phyloP scores from a whole-genome alignment of 2,797 vertebrate genomes.

The Alosa sapidissima region DNA sequence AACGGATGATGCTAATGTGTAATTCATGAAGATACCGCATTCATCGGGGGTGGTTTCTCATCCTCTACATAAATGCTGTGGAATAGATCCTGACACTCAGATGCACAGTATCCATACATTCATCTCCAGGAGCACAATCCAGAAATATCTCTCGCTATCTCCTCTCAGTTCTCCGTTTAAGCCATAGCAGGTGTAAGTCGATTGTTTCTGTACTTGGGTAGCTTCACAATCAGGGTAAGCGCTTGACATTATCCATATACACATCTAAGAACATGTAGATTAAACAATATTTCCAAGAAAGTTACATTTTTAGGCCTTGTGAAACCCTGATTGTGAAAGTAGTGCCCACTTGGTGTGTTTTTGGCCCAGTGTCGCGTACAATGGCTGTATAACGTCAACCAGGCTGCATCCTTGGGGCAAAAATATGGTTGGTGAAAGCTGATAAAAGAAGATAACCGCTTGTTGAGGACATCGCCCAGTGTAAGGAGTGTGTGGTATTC shows the following conservation, averaged over 20 bases:
- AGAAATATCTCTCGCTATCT: too few species aligned
- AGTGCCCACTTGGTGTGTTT: background rate
- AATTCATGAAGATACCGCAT: background rate
- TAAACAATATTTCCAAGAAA: too few species aligned
- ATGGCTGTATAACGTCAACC: background rate
- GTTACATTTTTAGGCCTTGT: too few species aligned
- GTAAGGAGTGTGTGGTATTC: background rate
- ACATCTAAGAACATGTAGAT: too few species aligned
- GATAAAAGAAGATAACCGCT: background rate
- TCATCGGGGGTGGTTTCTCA: background rate
- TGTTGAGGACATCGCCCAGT: background rate
- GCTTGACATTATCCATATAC: too few species aligned
- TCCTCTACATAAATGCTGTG: background rate
- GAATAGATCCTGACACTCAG: background rate
- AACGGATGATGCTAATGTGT: background rate
- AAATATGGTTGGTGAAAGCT: background rate
- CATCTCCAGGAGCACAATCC: too few species aligned
- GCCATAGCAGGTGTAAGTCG: too few species aligned
- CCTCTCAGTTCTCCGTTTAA: too few species aligned
- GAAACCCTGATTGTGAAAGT: too few species aligned
- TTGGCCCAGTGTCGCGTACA: too few species aligned
- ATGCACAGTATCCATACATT: background rate
- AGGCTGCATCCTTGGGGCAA: background rate
- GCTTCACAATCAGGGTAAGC: too few species aligned
- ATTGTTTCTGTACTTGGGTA: too few species aligned